Conservation (phyloP, 2,797 vertebrate genomes). For the Tiaroga cobitis region DNA sequence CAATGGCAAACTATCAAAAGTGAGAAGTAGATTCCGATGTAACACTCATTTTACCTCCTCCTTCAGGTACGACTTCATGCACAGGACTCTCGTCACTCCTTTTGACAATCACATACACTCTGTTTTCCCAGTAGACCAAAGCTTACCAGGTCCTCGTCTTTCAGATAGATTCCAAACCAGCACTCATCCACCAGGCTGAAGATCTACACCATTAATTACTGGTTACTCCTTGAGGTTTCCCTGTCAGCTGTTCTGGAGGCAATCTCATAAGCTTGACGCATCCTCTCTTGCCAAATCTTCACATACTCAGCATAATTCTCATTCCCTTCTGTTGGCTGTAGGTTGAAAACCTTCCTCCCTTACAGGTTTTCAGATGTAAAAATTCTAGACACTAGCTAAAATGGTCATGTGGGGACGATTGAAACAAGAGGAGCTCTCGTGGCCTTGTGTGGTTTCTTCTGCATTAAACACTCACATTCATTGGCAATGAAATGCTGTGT, state of each 20-base stretch:
- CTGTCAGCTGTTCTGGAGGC: background rate
- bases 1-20: constrained; percentile 53
- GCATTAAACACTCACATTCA: background rate
- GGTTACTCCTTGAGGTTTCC: background rate
- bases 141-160: constrained; percentile 41
- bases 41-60: constrained; percentile 27
- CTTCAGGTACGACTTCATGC: constrained; percentile 45
- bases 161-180: constrained; percentile 17
- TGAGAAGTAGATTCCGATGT: constrained; percentile 51
- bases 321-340: constrained; percentile 27
- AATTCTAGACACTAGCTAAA: constrained; percentile 15
- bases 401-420: background rate
- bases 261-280: constrained; percentile 20
- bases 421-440: background rate
- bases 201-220: constrained; percentile 4
- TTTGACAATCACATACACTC: constrained; percentile 20
- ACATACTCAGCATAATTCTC: constrained; percentile 30
- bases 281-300: constrained; percentile 27
- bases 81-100: constrained; percentile 47
- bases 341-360: constrained; percentile 35
- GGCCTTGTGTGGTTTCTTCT: constrained; percentile 23
- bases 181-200: constrained; percentile 11
- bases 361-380: constrained; percentile 20
- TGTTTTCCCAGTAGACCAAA: constrained; percentile 53
- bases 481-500: no score